phyloP scores from a whole-genome alignment of 2,888 invertebrate genomes.

The Cecidostiba fungosa region DNA sequence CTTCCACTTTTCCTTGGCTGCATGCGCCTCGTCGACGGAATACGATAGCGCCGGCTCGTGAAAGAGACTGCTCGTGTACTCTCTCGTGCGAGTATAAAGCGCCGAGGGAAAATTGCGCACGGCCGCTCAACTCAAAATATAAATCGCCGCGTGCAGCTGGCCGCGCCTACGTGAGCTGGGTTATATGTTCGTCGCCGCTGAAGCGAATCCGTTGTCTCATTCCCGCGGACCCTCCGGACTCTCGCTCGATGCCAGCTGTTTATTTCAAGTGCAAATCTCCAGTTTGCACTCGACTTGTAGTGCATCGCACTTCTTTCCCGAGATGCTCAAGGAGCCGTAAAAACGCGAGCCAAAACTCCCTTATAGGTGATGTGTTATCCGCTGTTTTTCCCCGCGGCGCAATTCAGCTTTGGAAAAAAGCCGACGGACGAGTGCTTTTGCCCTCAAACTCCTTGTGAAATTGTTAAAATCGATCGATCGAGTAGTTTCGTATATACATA shows the following conservation, averaged over 20 bases:
- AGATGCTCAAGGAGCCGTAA: not conserved
- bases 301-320: not conserved
- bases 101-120: constrained; percentile 44
- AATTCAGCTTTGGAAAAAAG: not conserved
- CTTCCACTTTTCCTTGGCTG: constrained; percentile 33
- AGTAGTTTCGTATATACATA: not conserved
- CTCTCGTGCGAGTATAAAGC: constrained; percentile 39
- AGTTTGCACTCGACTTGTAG: not conserved
- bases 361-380: too few species aligned
- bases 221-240: not conserved
- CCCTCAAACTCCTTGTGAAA: not conserved
- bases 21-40: constrained; percentile 18
- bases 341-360: not conserved
- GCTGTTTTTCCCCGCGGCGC: not conserved
- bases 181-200: not conserved
- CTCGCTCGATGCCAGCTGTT: constrained; percentile 30
- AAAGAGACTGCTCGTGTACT: too few species aligned
- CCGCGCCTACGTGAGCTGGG: constrained; percentile 54
- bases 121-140: constrained; percentile 52
- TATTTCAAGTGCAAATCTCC: constrained; percentile 28
- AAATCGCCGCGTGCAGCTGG: constrained; percentile 49
- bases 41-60: not conserved
- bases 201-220: not conserved
- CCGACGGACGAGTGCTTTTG: not conserved
- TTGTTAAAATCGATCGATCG: not conserved